Evolutionary conservation across 2,797 vertebrate species (phyloP), one percentile per base, ranked within the genome.

Genomic region (Sebastes minor): DNA sequence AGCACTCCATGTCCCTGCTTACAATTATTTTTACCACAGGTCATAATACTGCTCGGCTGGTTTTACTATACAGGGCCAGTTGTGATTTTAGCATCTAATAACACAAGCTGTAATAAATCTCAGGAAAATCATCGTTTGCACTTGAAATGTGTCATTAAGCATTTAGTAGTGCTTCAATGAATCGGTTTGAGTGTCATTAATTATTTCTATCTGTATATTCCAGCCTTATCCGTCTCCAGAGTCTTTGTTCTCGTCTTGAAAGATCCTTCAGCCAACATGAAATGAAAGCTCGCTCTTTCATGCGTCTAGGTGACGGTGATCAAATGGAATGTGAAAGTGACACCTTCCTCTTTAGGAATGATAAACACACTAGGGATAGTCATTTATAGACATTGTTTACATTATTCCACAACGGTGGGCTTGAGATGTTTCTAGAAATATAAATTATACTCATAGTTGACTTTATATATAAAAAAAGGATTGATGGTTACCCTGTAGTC

Each of bases 401-500:
- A 81, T 85, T 89, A 79, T 71, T 77, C 55, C 4, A 69, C 46
- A 63, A 46, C 33, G 55, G n/a, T 23, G 53, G 18, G 56, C 25
- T 57, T 56, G 33, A 76, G 53, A 57, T 8, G 3, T 46, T 74
- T 72, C 28, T 60, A 30, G 42, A 74, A 74, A 73, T 53, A 75
- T 59, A 27, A 46, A 62, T 53, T 20, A 22, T 69, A 74, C 76
- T 42, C 20, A 64, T 25, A 57, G n/a, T 60, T 57, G 20, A 18
- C 20, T 25, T 56, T 8, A 38, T 35, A 53, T 16, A 53, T 42
- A 42, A 77, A 52, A 57, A 49, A 52, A 32, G 59, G 23, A 18
- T 20, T 11, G 91, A 66, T 76, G 88, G 91, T 97, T 95, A 99
- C 98, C 96, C 99, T 96, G 90, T 98, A 99, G 93, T 99, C 98